phyloP scores from a whole-genome alignment of 2,888 invertebrate species.

The Tetragonisca angustula region DNA sequence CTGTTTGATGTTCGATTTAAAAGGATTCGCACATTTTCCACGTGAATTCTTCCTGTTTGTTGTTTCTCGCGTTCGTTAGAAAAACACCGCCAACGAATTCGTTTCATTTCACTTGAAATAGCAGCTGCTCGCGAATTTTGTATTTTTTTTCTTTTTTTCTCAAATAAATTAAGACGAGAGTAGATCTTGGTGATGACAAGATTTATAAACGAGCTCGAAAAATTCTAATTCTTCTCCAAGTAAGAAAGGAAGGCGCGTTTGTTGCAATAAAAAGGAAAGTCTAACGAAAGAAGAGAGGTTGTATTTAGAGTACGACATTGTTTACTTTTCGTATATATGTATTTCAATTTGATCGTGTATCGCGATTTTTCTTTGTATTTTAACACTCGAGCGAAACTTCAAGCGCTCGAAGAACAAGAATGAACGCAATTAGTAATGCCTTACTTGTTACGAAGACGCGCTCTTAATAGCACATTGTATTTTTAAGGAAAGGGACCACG shows the following conservation, averaged over 20 bases:
- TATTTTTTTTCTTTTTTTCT: neutral
- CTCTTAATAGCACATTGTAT: slow-evolving; percentile 54
- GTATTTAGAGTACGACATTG: neutral
- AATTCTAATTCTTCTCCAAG: no score
- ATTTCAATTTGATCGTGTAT: neutral
- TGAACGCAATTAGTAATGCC: slow-evolving; percentile 43
- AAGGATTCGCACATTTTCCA: neutral
- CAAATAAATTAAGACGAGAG: neutral
- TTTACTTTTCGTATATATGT: no score
- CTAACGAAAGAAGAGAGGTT: neutral
- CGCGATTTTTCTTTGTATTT: slow-evolving; percentile 3
- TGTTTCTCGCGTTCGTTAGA: slow-evolving; percentile 7
- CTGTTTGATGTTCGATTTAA: neutral
- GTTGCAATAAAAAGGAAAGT: no score
- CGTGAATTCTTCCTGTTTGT: slow-evolving; percentile 12
- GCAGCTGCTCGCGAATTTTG: no score
- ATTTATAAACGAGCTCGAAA: neutral
- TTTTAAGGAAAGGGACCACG: slow-evolving; percentile 2
- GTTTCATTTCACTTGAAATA: no score
- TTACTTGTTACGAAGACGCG: slow-evolving; percentile 40
- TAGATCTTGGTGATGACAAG: neutral
- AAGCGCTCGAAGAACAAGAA: slow-evolving; percentile 14
- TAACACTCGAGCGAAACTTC: neutral
- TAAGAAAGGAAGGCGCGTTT: no score
- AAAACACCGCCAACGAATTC: neutral